These are phyloP conservation scores for Styela clava DNA, from an alignment of 23 tunicate genomes.

Conservation along the genomic window DNA sequence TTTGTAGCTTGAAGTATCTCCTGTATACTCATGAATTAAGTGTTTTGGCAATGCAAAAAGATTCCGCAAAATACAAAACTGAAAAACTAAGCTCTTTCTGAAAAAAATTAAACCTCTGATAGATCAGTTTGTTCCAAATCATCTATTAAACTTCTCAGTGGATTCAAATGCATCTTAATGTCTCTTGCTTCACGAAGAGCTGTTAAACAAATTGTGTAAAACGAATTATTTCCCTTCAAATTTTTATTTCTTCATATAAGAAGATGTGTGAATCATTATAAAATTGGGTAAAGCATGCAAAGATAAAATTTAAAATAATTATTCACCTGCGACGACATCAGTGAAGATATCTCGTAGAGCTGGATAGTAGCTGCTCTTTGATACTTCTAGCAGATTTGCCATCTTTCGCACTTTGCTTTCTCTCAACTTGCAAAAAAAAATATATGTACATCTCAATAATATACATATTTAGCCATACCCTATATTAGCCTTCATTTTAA, in stretches of 20 bases:
- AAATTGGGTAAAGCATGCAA: too few species aligned
- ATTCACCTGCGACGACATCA: constrained; percentile 62
- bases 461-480: too few species aligned
- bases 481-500: too few species aligned
- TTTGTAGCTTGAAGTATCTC: too few species aligned
- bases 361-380: constrained; percentile 80
- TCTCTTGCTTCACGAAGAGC: constrained; percentile 95
- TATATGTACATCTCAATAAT: neutral
- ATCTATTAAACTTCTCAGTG: constrained; percentile 60
- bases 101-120: constrained; percentile 46
- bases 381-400: constrained; percentile 63
- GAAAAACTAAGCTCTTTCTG: too few species aligned
- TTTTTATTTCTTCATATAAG: too few species aligned
- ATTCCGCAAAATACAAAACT: too few species aligned
- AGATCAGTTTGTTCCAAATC: constrained; percentile 89
- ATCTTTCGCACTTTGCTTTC: constrained; percentile 70
- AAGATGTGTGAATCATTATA: too few species aligned
- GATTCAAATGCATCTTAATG: constrained; percentile 77
- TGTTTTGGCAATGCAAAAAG: too few species aligned
- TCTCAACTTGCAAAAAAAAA: constrained; percentile 40
- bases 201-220: neutral
- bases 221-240: too few species aligned
- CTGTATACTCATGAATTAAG: too few species aligned
- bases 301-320: too few species aligned
- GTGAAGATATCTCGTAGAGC: constrained; percentile 71